Evolutionary conservation across 2,888 invertebrate genomes (phyloP).

Genomic region (Pachymerium ferrugineum): DNA sequence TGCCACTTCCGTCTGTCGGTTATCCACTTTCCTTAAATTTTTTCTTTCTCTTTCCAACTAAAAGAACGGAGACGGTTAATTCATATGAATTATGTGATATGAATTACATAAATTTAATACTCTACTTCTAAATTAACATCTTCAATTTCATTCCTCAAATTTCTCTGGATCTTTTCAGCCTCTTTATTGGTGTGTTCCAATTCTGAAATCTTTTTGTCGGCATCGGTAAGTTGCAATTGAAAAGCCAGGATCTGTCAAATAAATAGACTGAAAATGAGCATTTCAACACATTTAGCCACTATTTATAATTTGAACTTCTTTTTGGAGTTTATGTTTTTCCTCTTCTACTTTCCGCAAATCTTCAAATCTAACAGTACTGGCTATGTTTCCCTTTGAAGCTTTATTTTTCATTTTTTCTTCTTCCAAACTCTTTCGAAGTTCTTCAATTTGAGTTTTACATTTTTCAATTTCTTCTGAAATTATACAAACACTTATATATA

Average conservation of each 20-base stretch:
- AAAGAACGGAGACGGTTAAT: not conserved
- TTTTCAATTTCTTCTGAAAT: slow-evolving; percentile 46
- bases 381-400: slow-evolving; percentile 31
- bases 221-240: slow-evolving; percentile 61
- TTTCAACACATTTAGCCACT: not conserved
- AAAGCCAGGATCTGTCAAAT: slow-evolving; percentile 58
- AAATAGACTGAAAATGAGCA: not conserved
- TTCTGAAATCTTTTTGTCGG: slow-evolving; percentile 54
- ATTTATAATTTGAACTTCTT: slow-evolving; percentile 51
- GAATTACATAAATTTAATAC: not conserved
- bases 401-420: slow-evolving; percentile 58
- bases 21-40: slow-evolving; percentile 41
- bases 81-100: not conserved
- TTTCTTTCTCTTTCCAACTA: slow-evolving; percentile 43
- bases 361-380: slow-evolving; percentile 33
- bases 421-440: slow-evolving; percentile 54
- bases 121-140: slow-evolving; percentile 27
- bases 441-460: slow-evolving; percentile 60
- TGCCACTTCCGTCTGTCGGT: slow-evolving; percentile 42
- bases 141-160: slow-evolving; percentile 33
- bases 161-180: slow-evolving; percentile 27
- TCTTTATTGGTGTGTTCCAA: slow-evolving; percentile 45
- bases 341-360: slow-evolving; percentile 46
- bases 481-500: not conserved
- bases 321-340: slow-evolving; percentile 57